Conservation (phyloP, 2,113 vertebrate genomes). For the Mastomys natalensis region DNA sequence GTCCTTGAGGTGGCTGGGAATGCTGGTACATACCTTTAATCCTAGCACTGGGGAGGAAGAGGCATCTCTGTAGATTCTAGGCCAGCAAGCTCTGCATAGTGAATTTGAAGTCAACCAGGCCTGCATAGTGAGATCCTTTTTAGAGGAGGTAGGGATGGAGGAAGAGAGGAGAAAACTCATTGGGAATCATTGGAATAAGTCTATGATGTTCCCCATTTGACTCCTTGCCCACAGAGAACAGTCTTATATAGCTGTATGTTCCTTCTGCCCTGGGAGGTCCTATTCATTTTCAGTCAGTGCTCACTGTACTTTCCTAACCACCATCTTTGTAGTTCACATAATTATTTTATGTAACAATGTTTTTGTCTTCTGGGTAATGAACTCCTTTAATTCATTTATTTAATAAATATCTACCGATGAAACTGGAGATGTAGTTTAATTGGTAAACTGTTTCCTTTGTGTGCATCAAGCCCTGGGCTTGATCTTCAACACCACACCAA, state of each 20-base stretch:
- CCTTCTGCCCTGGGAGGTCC: not conserved
- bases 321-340: constrained; percentile 42
- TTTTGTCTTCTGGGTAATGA: constrained; percentile 42
- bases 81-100: not conserved
- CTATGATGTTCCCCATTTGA: not conserved
- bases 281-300: constrained; percentile 31
- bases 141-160: not conserved
- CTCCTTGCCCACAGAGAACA: not conserved
- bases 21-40: not conserved
- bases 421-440: not conserved
- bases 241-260: not conserved
- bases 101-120: not conserved
- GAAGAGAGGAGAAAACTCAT: not conserved
- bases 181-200: constrained; percentile 38
- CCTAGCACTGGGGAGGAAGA: not conserved
- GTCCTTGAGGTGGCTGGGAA: not conserved
- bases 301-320: not conserved
- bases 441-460: not conserved
- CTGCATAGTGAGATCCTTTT: not conserved
- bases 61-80: not conserved
- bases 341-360: constrained; percentile 52
- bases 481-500: not conserved
- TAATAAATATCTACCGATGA: constrained; percentile 44
- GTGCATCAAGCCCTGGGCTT: not conserved
- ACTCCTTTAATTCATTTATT: constrained; percentile 45